A percentile compares a stretch with the other conserved stretches of the same genome.
phyloP scores from a whole-genome alignment of 2,113 vertebrate species.

The Merops nubicus region DNA sequence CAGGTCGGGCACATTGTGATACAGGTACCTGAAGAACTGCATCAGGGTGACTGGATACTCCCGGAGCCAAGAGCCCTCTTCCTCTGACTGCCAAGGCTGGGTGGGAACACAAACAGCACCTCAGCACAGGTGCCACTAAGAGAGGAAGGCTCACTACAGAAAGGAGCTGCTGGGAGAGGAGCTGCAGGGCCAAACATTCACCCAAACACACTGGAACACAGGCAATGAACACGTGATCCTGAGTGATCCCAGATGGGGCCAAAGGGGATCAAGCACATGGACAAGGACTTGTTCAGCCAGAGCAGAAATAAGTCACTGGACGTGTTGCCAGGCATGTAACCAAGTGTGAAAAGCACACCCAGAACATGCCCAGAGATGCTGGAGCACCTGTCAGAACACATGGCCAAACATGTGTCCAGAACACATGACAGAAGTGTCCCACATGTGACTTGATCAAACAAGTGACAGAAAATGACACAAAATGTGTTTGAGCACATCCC shows the following conservation, averaged over 20 bases:
- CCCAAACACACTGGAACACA: neutral
- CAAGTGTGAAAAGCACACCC: neutral
- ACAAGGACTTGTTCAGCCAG: neutral
- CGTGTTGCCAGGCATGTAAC: neutral
- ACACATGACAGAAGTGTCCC: neutral
- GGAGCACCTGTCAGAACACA: neutral
- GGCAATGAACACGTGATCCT: neutral
- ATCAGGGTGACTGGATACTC: slow-evolving; percentile 97
- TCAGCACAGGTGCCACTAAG: neutral
- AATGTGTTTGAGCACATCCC: neutral
- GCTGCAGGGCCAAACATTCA: neutral
- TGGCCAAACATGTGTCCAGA: neutral
- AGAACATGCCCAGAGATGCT: neutral
- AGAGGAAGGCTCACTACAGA: neutral
- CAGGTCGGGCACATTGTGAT: slow-evolving; percentile 95
- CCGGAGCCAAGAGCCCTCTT: slow-evolving; percentile 97
- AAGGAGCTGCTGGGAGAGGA: neutral
- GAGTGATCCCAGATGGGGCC: neutral
- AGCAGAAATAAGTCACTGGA: neutral
- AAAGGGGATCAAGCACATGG: neutral
- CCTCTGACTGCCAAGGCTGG: slow-evolving; percentile 98
- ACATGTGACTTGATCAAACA: neutral
- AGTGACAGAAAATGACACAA: neutral
- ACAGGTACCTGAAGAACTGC: slow-evolving; percentile 98
- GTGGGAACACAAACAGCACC: neutral